Evolutionary conservation across 2,113 vertebrate genomes (phyloP).

Genomic region (Halichoeres trimaculatus): DNA sequence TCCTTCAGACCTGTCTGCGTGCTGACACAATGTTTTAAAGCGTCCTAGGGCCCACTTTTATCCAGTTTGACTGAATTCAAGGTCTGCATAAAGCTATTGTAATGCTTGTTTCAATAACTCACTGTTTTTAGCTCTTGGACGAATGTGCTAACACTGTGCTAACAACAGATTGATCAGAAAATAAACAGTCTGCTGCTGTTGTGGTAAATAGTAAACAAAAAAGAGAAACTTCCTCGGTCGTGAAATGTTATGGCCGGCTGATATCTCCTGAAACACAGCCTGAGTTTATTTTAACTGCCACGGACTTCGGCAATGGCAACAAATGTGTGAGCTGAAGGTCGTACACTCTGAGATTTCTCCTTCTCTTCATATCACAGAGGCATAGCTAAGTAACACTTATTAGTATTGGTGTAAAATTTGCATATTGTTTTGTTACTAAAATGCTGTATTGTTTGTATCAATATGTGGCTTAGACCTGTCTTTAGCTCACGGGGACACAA

Average conservation of each 20-base stretch:
- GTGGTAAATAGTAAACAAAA: slow-evolving; percentile 33
- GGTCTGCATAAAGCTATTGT: slow-evolving; percentile 13
- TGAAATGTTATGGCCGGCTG: neutral
- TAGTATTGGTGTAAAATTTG: slow-evolving; percentile 39
- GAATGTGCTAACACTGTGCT: slow-evolving; percentile 27
- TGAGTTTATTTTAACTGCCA: slow-evolving; percentile 9
- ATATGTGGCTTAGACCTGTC: slow-evolving; percentile 17
- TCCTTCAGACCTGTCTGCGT: slow-evolving; percentile 70
- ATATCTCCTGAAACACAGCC: slow-evolving; percentile 45
- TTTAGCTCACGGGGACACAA: slow-evolving; percentile 41
- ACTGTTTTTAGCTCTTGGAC: slow-evolving; percentile 39
- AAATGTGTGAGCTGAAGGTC: neutral
- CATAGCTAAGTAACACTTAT: slow-evolving; percentile 34
- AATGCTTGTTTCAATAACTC: slow-evolving; percentile 19
- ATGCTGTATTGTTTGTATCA: slow-evolving; percentile 30
- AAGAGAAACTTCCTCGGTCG: too few species aligned
- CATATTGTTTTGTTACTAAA: slow-evolving; percentile 26
- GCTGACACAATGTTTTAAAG: slow-evolving; percentile 44
- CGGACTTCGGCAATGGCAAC: slow-evolving; percentile 15
- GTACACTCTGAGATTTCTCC: slow-evolving; percentile 13
- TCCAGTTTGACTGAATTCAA: slow-evolving; percentile 22
- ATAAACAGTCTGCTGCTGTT: slow-evolving; percentile 35
- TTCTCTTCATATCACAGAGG: slow-evolving; percentile 10
- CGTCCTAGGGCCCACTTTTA: slow-evolving; percentile 17
- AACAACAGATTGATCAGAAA: neutral